These are phyloP conservation scores for Aphelocoma californica DNA, from an alignment of 2,797 vertebrate genomes.

Conservation along the genomic window DNA sequence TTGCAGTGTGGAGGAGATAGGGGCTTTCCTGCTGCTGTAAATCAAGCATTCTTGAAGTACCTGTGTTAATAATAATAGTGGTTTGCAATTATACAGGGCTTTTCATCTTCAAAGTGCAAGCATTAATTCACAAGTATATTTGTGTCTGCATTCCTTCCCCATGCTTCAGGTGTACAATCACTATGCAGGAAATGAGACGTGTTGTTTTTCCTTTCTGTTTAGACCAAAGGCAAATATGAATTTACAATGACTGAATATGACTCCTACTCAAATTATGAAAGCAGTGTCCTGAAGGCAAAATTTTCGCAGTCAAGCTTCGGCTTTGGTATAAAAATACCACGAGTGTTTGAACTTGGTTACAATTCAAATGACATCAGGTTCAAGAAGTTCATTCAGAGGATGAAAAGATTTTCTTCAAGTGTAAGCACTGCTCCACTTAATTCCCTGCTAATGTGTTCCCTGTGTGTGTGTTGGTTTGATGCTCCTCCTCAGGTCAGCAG, in stretches of 20 bases:
- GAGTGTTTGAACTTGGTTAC: slow-evolving; percentile 73
- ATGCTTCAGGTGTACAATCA: slow-evolving; percentile 27
- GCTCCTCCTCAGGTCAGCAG: neutral
- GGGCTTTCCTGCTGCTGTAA: slow-evolving; percentile 34
- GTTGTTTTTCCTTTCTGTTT: slow-evolving; percentile 64
- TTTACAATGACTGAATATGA: slow-evolving; percentile 80
- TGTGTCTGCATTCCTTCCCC: slow-evolving; percentile 12
- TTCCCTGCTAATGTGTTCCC: neutral
- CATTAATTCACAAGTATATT: slow-evolving; percentile 48
- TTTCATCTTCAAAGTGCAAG: slow-evolving; percentile 65
- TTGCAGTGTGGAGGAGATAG: neutral
- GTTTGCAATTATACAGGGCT: slow-evolving; percentile 50
- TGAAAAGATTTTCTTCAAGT: slow-evolving; percentile 78
- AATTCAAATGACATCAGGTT: slow-evolving; percentile 65
- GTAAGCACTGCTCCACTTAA: slow-evolving; percentile 74
- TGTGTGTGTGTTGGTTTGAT: neutral
- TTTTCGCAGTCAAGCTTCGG: slow-evolving; percentile 50
- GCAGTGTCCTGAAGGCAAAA: slow-evolving; percentile 38
- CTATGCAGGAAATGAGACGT: slow-evolving; percentile 22
- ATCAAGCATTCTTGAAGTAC: slow-evolving; percentile 22
- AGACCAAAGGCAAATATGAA: slow-evolving; percentile 88
- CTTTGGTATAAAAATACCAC: slow-evolving; percentile 70
- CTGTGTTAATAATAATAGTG: slow-evolving; percentile 39
- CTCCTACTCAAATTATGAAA: slow-evolving; percentile 82
- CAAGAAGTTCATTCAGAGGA: slow-evolving; percentile 77